Evolutionary conservation across 2,113 vertebrate species (phyloP), one percentile per base, ranked within the genome.

Genomic region (Dasyurus viverrinus): DNA sequence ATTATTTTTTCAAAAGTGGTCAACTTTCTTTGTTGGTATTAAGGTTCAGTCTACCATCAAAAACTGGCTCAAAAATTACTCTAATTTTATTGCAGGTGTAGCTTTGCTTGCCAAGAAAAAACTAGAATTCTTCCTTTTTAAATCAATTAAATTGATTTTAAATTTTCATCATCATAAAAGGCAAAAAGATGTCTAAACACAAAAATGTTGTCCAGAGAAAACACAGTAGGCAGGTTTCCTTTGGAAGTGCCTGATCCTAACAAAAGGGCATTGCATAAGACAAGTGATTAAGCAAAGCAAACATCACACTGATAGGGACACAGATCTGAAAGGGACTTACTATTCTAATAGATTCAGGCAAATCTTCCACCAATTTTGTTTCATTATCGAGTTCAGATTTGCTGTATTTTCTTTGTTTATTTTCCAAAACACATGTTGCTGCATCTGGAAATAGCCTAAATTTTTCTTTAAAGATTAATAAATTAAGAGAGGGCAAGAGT

Each of bases 11-110:
- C 55, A 89, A 25, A 93, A 89, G 52, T 91, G 8, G 52, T 76
- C 68, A 96, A 24, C 14, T 89, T 54, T 48, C 36, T 42, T 76
- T 76, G 36, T 76, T 76, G 68, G n/a, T 76, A 42, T 19, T 76
- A 76, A 76, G 36, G 68, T 76, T 76, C n/a, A 76, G 14, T 76
- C 4, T 76, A n/a, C 14, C 30, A 42, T 42, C 36, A 84, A 84
- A 16, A 84, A 84, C 1, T 42, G 19, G 7, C n/a, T 42, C 68
- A 42, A 84, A 84, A 84, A 22, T 98, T 68, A 36, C 30, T 68
- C 98, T 94, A 53, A 90, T 96, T 96, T 96, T 96, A 95, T 96
- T 68, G 97, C 89, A 52, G 96, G 96, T 97, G 93, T 92, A 94
- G 94, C 94, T 48, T 14, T 46, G 91, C 91, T 96, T 91, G 50